These are phyloP conservation scores for Copsychus sechellarum DNA, from an alignment of 2,113 vertebrate species.

Conservation along the genomic window DNA sequence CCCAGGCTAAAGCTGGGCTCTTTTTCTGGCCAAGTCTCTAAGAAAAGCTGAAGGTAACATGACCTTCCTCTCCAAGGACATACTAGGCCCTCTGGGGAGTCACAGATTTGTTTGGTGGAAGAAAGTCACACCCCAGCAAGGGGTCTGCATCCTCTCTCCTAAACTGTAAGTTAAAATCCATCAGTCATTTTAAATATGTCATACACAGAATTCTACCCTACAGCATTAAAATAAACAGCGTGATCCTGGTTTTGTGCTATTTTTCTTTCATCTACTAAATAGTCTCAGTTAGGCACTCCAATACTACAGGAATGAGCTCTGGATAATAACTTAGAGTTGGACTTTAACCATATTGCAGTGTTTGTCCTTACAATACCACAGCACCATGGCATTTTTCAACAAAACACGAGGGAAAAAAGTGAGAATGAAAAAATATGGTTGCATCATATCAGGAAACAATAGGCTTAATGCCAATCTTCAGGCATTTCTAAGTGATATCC, in stretches of 20 bases:
- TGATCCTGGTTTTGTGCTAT: neutral
- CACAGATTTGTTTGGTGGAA: neutral
- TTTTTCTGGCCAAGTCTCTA: neutral
- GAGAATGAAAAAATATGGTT: constrained; percentile 15
- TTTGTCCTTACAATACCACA: neutral
- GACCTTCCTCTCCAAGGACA: neutral
- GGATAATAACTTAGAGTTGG: constrained; percentile 2
- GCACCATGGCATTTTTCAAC: neutral
- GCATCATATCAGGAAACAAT: constrained; percentile 4
- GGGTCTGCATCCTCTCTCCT: neutral
- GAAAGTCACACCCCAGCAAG: neutral
- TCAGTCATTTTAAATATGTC: constrained; percentile 31
- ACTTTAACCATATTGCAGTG: constrained; percentile 21
- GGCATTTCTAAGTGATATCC: constrained; percentile 44
- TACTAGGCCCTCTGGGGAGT: neutral
- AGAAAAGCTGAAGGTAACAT: neutral
- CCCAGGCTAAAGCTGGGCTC: neutral
- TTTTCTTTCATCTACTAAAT: constrained; percentile 27
- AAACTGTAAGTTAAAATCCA: constrained; percentile 14
- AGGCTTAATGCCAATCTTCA: constrained; percentile 35
- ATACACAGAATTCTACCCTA: constrained; percentile 2
- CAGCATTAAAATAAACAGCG: constrained; percentile 10
- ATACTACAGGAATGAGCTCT: neutral
- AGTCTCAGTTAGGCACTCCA: neutral
- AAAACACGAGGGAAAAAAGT: constrained; percentile 13